A percentile compares a stretch with the other conserved stretches of the same genome.
phyloP scores from a whole-genome alignment of 1,140 invertebrate species.

The Archivesica marissinica region DNA sequence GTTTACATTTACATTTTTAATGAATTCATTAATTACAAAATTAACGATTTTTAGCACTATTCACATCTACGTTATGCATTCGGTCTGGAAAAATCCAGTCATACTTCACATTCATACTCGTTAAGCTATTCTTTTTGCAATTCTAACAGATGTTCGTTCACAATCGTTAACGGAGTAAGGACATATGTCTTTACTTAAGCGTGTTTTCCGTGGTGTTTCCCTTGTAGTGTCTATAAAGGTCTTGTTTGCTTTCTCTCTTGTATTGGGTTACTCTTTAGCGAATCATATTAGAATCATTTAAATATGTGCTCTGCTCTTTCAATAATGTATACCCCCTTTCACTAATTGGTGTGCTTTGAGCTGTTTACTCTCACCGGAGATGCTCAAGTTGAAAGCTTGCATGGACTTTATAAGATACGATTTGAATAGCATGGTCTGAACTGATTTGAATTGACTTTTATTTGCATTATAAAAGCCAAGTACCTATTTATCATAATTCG shows the following conservation, averaged over 20 bases:
- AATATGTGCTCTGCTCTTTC: constrained; percentile 2
- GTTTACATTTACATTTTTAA: neutral
- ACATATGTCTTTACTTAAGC: constrained; percentile 2
- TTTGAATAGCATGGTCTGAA: neutral
- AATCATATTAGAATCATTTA: constrained; percentile 7
- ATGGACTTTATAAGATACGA: neutral
- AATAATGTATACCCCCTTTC: neutral
- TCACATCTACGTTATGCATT: neutral
- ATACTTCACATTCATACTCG: neutral
- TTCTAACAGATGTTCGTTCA: constrained; percentile 30
- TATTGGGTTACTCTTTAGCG: constrained; percentile 16
- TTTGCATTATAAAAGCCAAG: neutral
- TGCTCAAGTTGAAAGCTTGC: neutral
- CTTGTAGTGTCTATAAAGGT: neutral
- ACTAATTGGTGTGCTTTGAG: constrained; percentile 9
- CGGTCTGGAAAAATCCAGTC: neutral
- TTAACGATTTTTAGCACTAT: neutral
- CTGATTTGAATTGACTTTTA: neutral
- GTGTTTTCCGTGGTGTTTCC: neutral
- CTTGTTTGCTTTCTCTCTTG: neutral
- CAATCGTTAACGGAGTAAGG: neutral
- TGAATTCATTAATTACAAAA: neutral
- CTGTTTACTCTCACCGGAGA: neutral
- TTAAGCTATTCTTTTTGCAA: neutral
- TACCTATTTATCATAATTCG: neutral